Conservation (phyloP, 2,797 vertebrate genomes). For the Eidolon dupreanum region DNA sequence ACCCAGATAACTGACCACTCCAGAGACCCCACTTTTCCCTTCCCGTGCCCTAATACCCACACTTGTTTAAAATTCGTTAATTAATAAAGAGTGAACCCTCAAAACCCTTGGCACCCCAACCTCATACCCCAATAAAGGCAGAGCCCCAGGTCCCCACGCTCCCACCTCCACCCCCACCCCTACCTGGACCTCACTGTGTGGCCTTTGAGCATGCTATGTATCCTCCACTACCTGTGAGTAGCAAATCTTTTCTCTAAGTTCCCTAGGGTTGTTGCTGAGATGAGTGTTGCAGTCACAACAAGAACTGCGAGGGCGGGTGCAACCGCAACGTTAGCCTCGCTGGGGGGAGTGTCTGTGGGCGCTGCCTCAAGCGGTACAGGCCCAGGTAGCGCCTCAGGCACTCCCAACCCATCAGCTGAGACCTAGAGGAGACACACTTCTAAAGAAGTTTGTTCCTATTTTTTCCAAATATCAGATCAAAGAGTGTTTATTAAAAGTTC, state of each 20-base stretch:
- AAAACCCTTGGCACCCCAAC: neutral
- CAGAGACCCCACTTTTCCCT: neutral
- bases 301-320: neutral
- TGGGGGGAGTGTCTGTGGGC: accelerated
- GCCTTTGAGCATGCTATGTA: neutral
- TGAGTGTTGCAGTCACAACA: neutral
- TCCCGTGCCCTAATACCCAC: neutral
- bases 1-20: neutral
- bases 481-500: neutral
- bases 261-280: neutral
- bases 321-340: neutral
- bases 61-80: neutral
- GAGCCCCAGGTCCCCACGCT: neutral
- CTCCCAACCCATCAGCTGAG: neutral
- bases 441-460: neutral
- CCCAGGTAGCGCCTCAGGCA: neutral
- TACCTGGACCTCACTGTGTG: neutral
- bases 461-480: neutral
- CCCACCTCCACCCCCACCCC: too few relatives aligned
- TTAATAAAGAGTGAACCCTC: neutral
- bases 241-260: neutral
- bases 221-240: neutral
- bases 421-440: neutral
- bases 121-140: neutral
- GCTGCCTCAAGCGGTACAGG: neutral